These are phyloP conservation scores for Epinephelus awoara DNA, from an alignment of 2,797 vertebrate genomes.

Conservation along the genomic window DNA sequence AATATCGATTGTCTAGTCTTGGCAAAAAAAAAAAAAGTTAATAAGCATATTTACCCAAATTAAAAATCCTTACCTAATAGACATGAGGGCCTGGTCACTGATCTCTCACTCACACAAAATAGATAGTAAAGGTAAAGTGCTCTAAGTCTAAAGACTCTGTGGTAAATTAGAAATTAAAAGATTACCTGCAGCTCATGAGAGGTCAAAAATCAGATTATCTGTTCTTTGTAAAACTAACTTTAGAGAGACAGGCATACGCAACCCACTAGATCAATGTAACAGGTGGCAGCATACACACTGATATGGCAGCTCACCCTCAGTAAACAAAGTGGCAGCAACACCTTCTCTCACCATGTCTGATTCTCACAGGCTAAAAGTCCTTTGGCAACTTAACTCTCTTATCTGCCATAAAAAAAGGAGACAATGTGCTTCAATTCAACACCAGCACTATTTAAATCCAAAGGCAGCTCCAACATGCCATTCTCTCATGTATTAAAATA, in stretches of 20 bases:
- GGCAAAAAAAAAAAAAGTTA: not conserved
- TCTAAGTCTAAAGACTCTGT: not conserved
- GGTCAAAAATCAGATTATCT: constrained; percentile 9
- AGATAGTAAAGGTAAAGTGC: not conserved
- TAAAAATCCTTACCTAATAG: no score
- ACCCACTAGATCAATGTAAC: constrained; percentile 79
- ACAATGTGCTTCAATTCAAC: constrained; percentile 4
- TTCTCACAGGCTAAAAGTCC: constrained; percentile 4
- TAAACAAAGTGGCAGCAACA: constrained; percentile 60
- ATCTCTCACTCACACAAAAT: not conserved
- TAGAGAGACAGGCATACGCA: constrained; percentile 38
- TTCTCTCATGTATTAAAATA: constrained; percentile 4
- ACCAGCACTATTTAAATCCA: constrained; percentile 23
- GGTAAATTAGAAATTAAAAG: not conserved
- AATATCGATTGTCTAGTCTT: not conserved
- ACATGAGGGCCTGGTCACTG: constrained; percentile 1
- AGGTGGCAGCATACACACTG: constrained; percentile 85
- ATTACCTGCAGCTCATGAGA: constrained; percentile 1
- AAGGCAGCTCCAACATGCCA: constrained; percentile 29
- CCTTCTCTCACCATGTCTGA: constrained; percentile 18
- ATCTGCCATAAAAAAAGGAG: constrained; percentile 7
- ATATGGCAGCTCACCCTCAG: constrained; percentile 83
- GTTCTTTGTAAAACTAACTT: constrained; percentile 35
- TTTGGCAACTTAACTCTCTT: not conserved
- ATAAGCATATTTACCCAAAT: not conserved